Evolutionary conservation across 30 jellyfish, hydroid and myxozoan species (phyloP), one percentile per base, ranked within the genome.

Genomic region (Turritopsis dohrnii): DNA sequence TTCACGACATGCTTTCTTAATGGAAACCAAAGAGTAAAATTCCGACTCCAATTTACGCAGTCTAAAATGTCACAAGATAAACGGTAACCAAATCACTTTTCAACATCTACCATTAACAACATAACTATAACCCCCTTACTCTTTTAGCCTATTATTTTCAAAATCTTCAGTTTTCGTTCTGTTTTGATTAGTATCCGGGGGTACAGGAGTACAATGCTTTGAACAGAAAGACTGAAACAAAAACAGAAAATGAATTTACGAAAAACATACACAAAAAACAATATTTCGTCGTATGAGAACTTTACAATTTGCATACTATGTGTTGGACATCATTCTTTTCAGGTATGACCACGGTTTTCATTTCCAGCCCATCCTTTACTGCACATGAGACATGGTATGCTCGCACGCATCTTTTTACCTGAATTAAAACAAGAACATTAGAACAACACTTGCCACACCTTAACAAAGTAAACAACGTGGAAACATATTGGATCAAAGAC

Each of bases 321-420:
- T 94, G 99, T 65, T 80, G 96, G 21, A 94, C 99, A 53, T 94
- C 99, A 75, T 94, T 94, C 54, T 88, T 85, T 23, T 94, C 99
- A 16, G 95, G 97, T 79, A 94, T 26, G 86, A 94, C 86, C 65
- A 94, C 95, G 0, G 99, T 94, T 75, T 94, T 94, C 96, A 94
- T 81, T 74, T 94, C 99, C 1, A 94, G 89, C 19, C 99, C 99
- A 53, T 82, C 96, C 73, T 94, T 94, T 31, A 89, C 96, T 8
- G 97, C 99, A 69, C 99, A 94, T 5, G 99, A 88, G 26, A 94
- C 92, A 53, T 94, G 99, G 52, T 94, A 94, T 1, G 99, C 96
- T 23, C 81, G 83, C 53, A 94, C 99, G 53, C 99, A 94, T 24
- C 99, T 95, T 60, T 94, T 94, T 52, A 94, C 99, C 99, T 94